Evolutionary conservation across 92 coral and sea anemone genomes (phyloP).

Genomic region (Parazoanthus swiftii): DNA sequence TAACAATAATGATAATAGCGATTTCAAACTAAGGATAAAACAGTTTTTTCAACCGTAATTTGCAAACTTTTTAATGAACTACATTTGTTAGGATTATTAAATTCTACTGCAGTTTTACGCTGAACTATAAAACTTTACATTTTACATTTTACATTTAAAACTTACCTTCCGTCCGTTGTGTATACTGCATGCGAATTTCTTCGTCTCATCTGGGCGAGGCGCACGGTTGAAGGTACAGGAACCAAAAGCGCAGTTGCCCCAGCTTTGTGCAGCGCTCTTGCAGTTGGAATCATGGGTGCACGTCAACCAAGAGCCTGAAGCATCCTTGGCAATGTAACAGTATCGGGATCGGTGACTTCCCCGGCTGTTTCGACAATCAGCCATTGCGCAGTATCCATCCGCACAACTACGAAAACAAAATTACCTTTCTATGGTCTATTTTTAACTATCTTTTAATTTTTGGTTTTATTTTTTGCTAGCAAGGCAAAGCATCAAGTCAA

Average conservation of each 20-base stretch:
- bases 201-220: conserved; percentile 17
- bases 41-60: too few relatives aligned
- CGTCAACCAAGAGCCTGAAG: not conserved
- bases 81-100: too few relatives aligned
- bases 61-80: too few relatives aligned
- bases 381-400: conserved; percentile 44
- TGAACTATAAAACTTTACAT: too few relatives aligned
- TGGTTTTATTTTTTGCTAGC: too few relatives aligned
- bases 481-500: too few relatives aligned
- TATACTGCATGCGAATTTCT: not conserved
- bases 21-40: too few relatives aligned
- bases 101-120: too few relatives aligned
- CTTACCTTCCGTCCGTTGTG: not conserved
- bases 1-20: too few relatives aligned
- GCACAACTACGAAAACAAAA: not conserved
- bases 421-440: not conserved
- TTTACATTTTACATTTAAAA: not conserved
- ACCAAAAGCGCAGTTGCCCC: conserved; percentile 37
- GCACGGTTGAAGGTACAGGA: conserved; percentile 44
- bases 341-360: conserved; percentile 34
- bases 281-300: conserved; percentile 23
- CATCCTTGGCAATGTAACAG: conserved; percentile 35
- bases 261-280: conserved; percentile 27
- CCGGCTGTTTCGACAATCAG: not conserved
- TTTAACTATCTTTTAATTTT: too few relatives aligned